Percentiles rank a stretch among this genome's conserved stretches.
These are phyloP conservation scores for Meteorus cinctellus DNA, from an alignment of 2,888 invertebrate genomes.

Conservation along the genomic window DNA sequence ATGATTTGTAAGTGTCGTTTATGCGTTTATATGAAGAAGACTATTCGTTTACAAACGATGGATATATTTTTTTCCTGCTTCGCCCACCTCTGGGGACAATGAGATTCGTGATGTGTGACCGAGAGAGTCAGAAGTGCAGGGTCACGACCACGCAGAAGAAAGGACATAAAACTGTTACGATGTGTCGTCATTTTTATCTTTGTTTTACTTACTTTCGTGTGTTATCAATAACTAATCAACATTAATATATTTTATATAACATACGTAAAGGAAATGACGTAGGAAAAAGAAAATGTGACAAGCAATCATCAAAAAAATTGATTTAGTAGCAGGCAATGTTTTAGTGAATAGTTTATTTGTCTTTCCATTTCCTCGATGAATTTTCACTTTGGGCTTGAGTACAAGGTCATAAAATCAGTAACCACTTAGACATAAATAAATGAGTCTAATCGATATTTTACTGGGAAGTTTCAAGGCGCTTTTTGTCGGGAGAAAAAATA, in stretches of 20 bases:
- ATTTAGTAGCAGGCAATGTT: neutral
- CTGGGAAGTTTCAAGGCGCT: constrained; percentile 58
- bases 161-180: constrained; percentile 27
- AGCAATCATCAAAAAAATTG: neutral
- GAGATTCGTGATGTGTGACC: constrained; percentile 8
- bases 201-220: neutral
- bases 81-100: neutral
- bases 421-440: constrained; percentile 54
- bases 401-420: constrained; percentile 33
- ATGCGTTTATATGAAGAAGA: neutral
- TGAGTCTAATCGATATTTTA: constrained; percentile 58
- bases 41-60: neutral
- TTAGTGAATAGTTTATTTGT: no score
- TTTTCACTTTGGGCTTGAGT: constrained; percentile 43
- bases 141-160: constrained; percentile 29
- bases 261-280: neutral
- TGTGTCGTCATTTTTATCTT: constrained; percentile 8
- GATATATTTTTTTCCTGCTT: neutral
- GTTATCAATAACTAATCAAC: neutral
- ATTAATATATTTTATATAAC: neutral
- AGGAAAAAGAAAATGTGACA: neutral
- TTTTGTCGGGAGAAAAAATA: constrained; percentile 39
- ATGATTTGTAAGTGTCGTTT: neutral
- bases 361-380: constrained; percentile 16
- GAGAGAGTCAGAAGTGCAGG: constrained; percentile 29